These are phyloP conservation scores for Cranoglanis bouderius DNA, from an alignment of 2,113 vertebrate genomes.

Conservation along the genomic window DNA sequence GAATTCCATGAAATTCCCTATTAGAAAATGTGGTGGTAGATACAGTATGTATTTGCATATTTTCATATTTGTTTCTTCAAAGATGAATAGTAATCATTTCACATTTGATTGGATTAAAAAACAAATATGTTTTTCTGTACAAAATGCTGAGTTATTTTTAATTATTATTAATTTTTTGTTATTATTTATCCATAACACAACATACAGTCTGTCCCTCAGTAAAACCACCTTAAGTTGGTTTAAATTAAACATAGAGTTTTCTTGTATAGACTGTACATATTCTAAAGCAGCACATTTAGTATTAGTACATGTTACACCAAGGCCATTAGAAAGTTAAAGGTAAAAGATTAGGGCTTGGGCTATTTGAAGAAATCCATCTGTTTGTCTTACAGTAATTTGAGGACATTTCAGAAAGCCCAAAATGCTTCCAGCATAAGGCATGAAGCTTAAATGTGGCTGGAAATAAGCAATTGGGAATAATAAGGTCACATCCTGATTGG, in stretches of 20 bases:
- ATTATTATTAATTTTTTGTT: neutral
- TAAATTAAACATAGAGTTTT: neutral
- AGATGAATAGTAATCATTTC: neutral
- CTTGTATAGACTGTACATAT: neutral
- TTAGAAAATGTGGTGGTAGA: neutral
- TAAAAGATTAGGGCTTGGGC: neutral
- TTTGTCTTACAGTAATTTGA: slow-evolving; percentile 32
- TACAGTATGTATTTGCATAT: neutral
- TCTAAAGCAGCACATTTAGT: neutral
- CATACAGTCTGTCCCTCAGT: neutral
- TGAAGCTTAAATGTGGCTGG: neutral
- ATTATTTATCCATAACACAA: neutral
- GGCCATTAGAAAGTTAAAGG: neutral
- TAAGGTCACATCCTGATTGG: slow-evolving; percentile 31
- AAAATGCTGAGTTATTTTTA: neutral
- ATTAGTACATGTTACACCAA: neutral
- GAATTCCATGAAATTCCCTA: neutral
- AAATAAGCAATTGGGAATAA: slow-evolving; percentile 33
- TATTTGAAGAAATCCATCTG: slow-evolving; percentile 30
- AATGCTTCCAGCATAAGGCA: slow-evolving; percentile 28
- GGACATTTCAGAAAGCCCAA: slow-evolving; percentile 18
- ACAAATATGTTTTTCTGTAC: neutral
- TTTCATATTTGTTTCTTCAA: neutral
- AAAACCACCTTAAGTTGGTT: neutral
- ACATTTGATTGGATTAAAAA: neutral